Evolutionary conservation across 2,888 invertebrate genomes (phyloP).

Genomic region (Lochmaea crataegi): DNA sequence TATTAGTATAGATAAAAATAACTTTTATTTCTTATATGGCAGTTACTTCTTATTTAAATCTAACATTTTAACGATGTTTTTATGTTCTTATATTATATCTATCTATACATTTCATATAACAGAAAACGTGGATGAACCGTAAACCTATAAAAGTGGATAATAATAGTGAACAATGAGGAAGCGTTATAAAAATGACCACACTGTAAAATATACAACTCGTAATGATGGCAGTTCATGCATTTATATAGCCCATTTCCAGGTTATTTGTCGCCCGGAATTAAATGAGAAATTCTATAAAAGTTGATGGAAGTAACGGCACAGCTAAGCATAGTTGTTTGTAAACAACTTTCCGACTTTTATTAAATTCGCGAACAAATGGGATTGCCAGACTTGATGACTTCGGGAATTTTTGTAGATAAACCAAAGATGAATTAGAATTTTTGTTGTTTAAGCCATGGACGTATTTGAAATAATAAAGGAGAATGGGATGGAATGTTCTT

Average conservation of each 20-base stretch:
- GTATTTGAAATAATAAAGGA: too few relatives aligned
- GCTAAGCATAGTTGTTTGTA: constrained; percentile 31
- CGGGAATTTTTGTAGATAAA: background rate
- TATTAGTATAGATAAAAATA: too few relatives aligned
- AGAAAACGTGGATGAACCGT: constrained; percentile 3
- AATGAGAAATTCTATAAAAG: constrained; percentile 39
- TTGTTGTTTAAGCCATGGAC: too few relatives aligned
- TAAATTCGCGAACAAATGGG: constrained; percentile 31
- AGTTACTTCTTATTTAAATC: background rate
- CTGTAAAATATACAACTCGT: constrained; percentile 26
- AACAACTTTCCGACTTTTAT: constrained; percentile 35
- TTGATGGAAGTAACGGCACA: constrained; percentile 33
- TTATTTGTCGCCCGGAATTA: constrained; percentile 38
- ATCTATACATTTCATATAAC: background rate
- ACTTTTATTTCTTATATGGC: too few relatives aligned
- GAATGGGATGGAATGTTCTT: too few relatives aligned
- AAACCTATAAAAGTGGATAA: constrained; percentile 13
- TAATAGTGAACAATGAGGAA: constrained; percentile 4
- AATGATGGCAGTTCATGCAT: constrained; percentile 32
- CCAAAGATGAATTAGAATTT: background rate
- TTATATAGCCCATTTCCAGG: constrained; percentile 38
- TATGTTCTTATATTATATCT: background rate
- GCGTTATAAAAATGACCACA: constrained; percentile 27
- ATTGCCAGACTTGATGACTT: constrained; percentile 30
- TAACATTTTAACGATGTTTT: background rate